Percentiles rank a stretch among this genome's conserved stretches.
These are phyloP conservation scores for Cochlearius cochlearius DNA, from an alignment of 2,113 vertebrate species.

Conservation along the genomic window DNA sequence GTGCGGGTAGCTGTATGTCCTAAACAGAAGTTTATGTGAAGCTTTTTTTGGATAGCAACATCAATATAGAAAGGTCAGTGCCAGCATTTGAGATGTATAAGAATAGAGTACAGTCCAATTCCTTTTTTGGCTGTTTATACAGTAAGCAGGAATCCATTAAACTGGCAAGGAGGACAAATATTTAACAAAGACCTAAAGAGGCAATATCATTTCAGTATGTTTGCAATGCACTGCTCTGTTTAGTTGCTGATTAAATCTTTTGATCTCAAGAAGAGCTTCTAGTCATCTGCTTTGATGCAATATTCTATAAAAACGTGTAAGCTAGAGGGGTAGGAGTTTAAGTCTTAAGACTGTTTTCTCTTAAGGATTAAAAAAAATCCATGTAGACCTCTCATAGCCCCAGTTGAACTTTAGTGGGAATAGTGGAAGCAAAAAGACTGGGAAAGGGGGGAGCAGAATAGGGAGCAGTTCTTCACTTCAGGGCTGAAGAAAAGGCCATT, in stretches of 20 bases:
- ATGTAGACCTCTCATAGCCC: not conserved
- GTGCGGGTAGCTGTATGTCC: not conserved
- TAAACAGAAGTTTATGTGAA: not conserved
- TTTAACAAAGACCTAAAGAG: not conserved
- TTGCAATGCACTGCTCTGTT: not conserved
- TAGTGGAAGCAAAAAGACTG: not conserved
- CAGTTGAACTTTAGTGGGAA: not conserved
- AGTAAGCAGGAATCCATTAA: not conserved
- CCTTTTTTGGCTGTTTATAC: not conserved
- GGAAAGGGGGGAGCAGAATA: not conserved
- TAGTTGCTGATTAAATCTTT: slow-evolving; percentile 2
- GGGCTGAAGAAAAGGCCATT: not conserved
- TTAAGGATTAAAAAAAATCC: not conserved
- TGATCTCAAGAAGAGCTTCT: not conserved
- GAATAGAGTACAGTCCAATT: not conserved
- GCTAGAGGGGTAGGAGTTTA: not conserved
- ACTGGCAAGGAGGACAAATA: slow-evolving; percentile 2
- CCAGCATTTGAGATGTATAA: not conserved
- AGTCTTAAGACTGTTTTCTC: not conserved
- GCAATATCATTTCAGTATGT: not conserved
- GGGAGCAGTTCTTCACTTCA: not conserved
- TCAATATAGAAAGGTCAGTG: not conserved
- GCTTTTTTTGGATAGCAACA: not conserved
- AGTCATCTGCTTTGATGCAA: not conserved
- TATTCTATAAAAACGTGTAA: not conserved